Conservation (phyloP, 2,888 invertebrate species). For the Athalia circularis region DNA sequence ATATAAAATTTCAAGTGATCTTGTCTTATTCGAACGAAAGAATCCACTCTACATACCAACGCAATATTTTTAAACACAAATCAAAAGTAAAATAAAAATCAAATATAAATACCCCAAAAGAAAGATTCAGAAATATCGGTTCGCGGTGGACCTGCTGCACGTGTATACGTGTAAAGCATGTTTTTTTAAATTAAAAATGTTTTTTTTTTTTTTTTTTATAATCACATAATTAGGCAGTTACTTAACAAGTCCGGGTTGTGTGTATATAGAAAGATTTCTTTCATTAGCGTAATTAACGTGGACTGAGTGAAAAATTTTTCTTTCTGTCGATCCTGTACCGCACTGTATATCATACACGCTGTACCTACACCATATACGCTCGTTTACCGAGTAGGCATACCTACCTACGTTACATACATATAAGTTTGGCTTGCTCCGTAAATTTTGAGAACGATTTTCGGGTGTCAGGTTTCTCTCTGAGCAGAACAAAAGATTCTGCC, state of each 20-base stretch:
- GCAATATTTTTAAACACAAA: neutral
- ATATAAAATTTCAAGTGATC: neutral
- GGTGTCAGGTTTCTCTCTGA: constrained; percentile 70
- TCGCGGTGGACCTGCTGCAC: no score
- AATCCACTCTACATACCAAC: neutral
- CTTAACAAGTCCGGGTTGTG: neutral
- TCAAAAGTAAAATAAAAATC: neutral
- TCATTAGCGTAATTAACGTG: constrained; percentile 37
- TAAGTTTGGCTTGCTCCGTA: constrained; percentile 48
- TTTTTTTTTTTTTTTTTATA: neutral
- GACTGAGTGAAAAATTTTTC: neutral
- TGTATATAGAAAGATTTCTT: constrained; percentile 21
- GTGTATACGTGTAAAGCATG: no score
- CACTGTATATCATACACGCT: no score
- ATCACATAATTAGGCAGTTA: constrained; percentile 31
- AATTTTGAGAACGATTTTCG: constrained; percentile 73
- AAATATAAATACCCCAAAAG: neutral
- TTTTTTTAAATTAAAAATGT: neutral
- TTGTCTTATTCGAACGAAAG: no score
- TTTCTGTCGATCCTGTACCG: no score
- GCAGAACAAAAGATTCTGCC: constrained; percentile 63
- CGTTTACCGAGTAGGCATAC: no score
- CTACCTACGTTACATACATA: no score
- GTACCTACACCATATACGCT: no score
- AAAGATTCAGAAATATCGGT: neutral